These are phyloP conservation scores for Fistularia tabacaria DNA, from an alignment of 2,797 vertebrate species.

Conservation along the genomic window DNA sequence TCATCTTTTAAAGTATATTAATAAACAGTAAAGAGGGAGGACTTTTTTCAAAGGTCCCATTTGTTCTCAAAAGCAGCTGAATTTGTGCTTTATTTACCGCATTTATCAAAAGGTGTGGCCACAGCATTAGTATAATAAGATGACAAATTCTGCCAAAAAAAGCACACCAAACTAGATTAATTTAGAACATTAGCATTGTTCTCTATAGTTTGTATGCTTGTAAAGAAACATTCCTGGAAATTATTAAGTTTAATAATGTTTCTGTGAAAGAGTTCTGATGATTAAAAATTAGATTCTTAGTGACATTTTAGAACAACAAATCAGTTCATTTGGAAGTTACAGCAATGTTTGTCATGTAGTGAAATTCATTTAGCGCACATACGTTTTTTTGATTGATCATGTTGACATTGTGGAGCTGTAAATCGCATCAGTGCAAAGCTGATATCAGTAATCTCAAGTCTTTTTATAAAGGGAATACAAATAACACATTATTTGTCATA, in stretches of 20 bases:
- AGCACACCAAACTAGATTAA: constrained; percentile 53
- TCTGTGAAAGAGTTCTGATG: too few relatives aligned
- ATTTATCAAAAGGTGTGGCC: constrained; percentile 75
- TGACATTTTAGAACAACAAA: too few relatives aligned
- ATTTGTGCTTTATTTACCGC: constrained; percentile 68
- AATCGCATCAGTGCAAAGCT: constrained; percentile 18
- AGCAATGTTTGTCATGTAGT: too few relatives aligned
- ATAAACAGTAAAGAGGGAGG: constrained; percentile 78
- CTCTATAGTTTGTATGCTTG: too few relatives aligned
- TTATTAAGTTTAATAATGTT: too few relatives aligned
- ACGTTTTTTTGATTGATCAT: constrained; percentile 43
- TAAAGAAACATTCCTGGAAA: too few relatives aligned
- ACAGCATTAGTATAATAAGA: constrained; percentile 59
- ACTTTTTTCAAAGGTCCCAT: constrained; percentile 75
- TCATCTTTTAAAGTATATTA: constrained; percentile 82
- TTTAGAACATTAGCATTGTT: constrained; percentile 23
- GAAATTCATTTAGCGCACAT: too few relatives aligned
- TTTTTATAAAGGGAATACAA: neutral
- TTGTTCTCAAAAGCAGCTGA: constrained; percentile 79
- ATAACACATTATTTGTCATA: neutral
- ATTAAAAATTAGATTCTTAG: too few relatives aligned
- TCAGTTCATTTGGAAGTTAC: too few relatives aligned
- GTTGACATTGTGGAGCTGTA: constrained; percentile 58
- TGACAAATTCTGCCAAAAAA: constrained; percentile 56
- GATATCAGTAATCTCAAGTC: neutral